Conservation (phyloP, 1,140 invertebrate species). For the Grapholita molesta region DNA sequence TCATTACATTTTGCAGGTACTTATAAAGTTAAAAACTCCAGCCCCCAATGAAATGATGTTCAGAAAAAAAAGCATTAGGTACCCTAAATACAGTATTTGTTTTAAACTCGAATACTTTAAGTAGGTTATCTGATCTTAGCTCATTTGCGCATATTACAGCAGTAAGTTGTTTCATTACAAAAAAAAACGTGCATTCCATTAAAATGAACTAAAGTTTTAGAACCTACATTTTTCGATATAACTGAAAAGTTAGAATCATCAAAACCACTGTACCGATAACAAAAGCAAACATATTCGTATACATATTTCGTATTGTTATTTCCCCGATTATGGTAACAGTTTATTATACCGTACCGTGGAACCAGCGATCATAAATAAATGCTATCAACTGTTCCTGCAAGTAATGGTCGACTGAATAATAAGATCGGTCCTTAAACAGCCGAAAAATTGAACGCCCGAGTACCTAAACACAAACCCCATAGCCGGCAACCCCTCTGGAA, state of each 20-base stretch:
- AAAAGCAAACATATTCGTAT: background rate
- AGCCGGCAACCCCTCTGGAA: constrained; percentile 64
- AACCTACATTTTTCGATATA: too few relatives aligned
- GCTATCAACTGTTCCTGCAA: constrained; percentile 14
- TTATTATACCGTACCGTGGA: background rate
- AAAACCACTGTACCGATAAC: too few relatives aligned
- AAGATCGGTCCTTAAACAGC: constrained; percentile 8
- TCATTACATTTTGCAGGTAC: constrained; percentile 9
- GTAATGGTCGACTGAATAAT: constrained; percentile 10
- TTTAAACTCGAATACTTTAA: too few relatives aligned
- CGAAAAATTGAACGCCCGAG: constrained; percentile 17
- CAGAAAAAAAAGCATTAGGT: too few relatives aligned
- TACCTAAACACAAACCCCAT: constrained; percentile 41
- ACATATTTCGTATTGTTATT: background rate
- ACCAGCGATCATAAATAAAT: background rate
- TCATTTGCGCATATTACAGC: too few relatives aligned
- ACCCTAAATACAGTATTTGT: too few relatives aligned
- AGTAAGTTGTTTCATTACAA: too few relatives aligned
- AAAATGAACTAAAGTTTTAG: too few relatives aligned
- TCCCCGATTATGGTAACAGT: background rate
- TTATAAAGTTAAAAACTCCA: constrained; percentile 14
- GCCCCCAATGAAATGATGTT: too few relatives aligned
- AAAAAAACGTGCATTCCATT: too few relatives aligned
- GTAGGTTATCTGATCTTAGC: too few relatives aligned
- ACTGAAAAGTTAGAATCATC: too few relatives aligned